A percentile compares a stretch with the other conserved stretches of the same genome.
Evolutionary conservation across 35 echinoderm and acorn worm species (phyloP).

Genomic region (Apostichopus californicus): DNA sequence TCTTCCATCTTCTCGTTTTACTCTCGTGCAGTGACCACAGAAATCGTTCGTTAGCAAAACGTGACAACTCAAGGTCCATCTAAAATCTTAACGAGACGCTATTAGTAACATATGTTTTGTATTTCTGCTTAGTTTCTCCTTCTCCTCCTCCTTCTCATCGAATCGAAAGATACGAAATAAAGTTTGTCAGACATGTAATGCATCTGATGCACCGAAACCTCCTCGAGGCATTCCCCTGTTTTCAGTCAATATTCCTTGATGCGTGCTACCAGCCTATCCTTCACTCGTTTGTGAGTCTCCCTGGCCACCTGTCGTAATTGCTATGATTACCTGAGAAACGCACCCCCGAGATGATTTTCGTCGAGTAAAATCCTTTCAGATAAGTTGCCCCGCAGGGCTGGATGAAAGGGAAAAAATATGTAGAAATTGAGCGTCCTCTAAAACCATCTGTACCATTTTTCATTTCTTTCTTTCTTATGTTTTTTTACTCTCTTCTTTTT

Average conservation of each 20-base stretch:
- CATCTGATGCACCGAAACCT: not conserved
- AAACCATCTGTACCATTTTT: too few relatives aligned
- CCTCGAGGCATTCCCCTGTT: not conserved
- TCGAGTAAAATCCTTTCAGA: not conserved
- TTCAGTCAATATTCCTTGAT: not conserved
- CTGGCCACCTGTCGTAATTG: constrained; percentile 32
- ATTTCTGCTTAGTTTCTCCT: not conserved
- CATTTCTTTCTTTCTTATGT: too few relatives aligned
- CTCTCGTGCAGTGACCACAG: too few relatives aligned
- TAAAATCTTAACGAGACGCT: not conserved
- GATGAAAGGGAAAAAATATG: not conserved
- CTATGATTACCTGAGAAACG: not conserved
- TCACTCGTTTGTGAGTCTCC: not conserved
- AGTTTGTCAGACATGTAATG: not conserved
- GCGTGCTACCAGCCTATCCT: not conserved
- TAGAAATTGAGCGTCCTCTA: too few relatives aligned
- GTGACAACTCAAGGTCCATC: not conserved
- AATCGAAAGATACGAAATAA: not conserved
- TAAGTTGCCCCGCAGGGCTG: not conserved
- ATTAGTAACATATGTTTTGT: not conserved
- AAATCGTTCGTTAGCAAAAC: not conserved
- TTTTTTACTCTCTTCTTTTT: too few relatives aligned
- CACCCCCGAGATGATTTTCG: not conserved
- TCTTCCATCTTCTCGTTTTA: too few relatives aligned
- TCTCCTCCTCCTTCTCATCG: not conserved